Percentiles rank a stretch among this genome's conserved stretches.
Conservation (phyloP, 2,888 invertebrate genomes). For the Dicycla oo region DNA sequence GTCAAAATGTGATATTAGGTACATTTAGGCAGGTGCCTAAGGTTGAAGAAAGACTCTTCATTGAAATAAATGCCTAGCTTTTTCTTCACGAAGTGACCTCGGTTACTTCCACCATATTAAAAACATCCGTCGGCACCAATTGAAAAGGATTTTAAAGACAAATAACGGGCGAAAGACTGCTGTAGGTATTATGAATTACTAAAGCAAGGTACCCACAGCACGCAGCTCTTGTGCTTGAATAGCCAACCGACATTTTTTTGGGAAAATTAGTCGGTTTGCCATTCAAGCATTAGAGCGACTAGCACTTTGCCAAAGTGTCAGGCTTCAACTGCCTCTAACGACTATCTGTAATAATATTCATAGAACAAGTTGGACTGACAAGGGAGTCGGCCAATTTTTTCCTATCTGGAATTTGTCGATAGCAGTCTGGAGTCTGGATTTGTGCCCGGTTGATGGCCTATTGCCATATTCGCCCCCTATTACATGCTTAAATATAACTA, state of each 20-base stretch:
- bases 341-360: slow-evolving; percentile 13
- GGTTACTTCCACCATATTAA: background rate
- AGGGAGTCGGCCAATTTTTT: no score
- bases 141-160: background rate
- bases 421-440: no score
- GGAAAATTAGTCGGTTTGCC: no score
- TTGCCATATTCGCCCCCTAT: no score
- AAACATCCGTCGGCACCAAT: background rate
- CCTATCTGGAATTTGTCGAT: no score
- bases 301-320: background rate
- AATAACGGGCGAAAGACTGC: no score
- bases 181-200: background rate
- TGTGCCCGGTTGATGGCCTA: no score
- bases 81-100: background rate
- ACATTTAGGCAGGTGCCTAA: background rate
- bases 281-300: no score
- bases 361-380: slow-evolving; percentile 2
- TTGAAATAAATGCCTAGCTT: background rate
- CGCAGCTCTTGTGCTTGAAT: no score
- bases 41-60: background rate
- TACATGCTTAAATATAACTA: no score
- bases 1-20: no score
- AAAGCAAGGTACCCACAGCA: background rate
- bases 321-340: slow-evolving; percentile 1
- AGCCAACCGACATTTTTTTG: no score